Base-by-base conservation (phyloP, 2,113 vertebrate genomes). In the Zapornia atra region DNA sequence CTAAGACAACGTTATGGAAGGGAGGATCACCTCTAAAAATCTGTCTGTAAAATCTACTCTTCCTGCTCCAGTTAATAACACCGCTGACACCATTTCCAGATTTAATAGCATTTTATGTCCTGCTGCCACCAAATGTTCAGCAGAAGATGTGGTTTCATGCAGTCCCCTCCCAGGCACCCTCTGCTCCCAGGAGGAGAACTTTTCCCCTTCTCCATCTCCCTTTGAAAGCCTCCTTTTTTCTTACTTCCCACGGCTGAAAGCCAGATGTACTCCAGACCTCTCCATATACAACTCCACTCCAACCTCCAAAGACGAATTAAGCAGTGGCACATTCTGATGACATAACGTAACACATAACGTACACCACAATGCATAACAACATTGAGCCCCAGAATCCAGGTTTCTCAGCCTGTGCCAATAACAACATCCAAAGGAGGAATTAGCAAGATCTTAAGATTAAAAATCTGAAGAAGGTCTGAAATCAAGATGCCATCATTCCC, bases 61-160 rank as follows among this genome's bases (percentile, higher is more conserved):
- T 81, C 17, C 2, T 31, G 78, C 66, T 73, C 46, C 40, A 36
- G 38, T 53, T 71, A 61, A 36, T 26, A 90, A 40, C 68, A 33
- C 54, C 69, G 76, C 90, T 92, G 34, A 61, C 59, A 78, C 40
- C 3, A 1, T 10, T 91, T 95, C 42, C 77, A 68, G 72, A 81
- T 46, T 84, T 65, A 77, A 76, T 66, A 82, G 70, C 82, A 91
- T 77, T 88, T 94, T 73, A 82, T 40, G 81, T 77, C 68, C 60
- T 92, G 46, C 79, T 90, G 76, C 85, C 80, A 73, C 68, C 80
- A 81, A 86, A 88, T 38, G 79, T 86, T 86, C 54, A 63, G 78
- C 50, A 77, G 38, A 89, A 77, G 83, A 64, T 54, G 54, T 48
- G 66, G 42, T 66, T 92, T 72, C 63, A 65, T 66, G 73, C 53